Percentiles rank a stretch among this genome's conserved stretches.
These are phyloP conservation scores for Siniperca undulata DNA, from an alignment of 2,797 vertebrate genomes.

Conservation along the genomic window DNA sequence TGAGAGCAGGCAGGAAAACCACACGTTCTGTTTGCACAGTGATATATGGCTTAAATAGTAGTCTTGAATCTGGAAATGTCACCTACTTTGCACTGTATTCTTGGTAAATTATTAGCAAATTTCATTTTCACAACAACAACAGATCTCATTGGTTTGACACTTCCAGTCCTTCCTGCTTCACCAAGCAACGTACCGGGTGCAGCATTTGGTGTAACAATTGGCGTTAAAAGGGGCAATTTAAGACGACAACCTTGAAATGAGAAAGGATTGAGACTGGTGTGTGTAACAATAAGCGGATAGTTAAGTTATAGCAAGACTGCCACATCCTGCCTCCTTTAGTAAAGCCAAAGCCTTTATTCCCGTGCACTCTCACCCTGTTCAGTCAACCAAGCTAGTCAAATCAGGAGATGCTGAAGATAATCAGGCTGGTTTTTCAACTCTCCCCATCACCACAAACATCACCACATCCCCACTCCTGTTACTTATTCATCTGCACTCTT, in stretches of 20 bases:
- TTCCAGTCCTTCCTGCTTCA: background rate
- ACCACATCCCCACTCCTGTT: background rate
- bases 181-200: background rate
- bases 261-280: background rate
- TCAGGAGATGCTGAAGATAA: background rate
- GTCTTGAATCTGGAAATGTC: too few relatives aligned
- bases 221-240: too few relatives aligned
- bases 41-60: too few relatives aligned
- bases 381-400: too few relatives aligned
- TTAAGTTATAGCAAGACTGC: background rate
- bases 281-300: background rate
- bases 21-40: background rate
- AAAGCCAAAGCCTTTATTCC: background rate
- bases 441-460: background rate
- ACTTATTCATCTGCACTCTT: slow-evolving; percentile 1
- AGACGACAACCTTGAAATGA: background rate
- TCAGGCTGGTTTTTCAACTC: background rate
- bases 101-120: too few relatives aligned
- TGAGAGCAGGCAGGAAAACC: background rate
- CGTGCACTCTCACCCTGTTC: background rate
- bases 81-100: too few relatives aligned
- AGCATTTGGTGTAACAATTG: background rate
- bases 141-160: background rate
- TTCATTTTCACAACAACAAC: too few relatives aligned
- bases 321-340: background rate